Conservation (phyloP, 2,113 vertebrate genomes). For the Melozone crissalis region DNA sequence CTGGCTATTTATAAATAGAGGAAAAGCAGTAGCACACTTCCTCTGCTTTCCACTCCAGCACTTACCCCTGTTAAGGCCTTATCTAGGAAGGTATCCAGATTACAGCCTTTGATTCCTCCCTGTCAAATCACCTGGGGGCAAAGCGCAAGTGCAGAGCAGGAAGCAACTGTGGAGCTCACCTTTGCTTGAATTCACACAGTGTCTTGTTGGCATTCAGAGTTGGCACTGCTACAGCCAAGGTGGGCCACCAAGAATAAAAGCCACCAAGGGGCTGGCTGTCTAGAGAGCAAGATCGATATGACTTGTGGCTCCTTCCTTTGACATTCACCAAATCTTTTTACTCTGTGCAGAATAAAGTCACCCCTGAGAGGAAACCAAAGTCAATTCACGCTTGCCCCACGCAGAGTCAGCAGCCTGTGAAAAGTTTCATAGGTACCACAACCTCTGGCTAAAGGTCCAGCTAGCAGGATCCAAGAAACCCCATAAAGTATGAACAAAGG, state of each 20-base stretch:
- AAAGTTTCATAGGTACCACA: conserved; percentile 44
- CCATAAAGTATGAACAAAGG: neutral
- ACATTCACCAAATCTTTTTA: neutral
- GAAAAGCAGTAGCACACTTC: neutral
- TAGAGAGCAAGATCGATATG: neutral
- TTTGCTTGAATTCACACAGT: neutral
- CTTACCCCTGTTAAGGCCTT: neutral
- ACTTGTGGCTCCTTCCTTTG: neutral
- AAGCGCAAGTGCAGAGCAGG: neutral
- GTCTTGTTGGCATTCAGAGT: neutral
- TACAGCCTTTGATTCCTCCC: neutral
- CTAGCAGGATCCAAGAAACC: conserved; percentile 34
- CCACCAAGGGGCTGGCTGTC: neutral
- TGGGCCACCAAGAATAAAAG: conserved; percentile 11
- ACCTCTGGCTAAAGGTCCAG: conserved; percentile 36
- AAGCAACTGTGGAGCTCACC: neutral
- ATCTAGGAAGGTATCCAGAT: neutral
- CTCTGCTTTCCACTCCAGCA: neutral
- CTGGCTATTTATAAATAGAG: conserved; percentile 1
- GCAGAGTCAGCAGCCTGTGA: conserved; percentile 32
- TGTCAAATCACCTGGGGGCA: neutral
- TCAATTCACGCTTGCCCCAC: neutral
- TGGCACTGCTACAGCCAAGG: neutral
- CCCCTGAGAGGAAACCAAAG: conserved; percentile 23
- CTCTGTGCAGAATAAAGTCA: neutral